phyloP scores from a whole-genome alignment of 2,888 invertebrate species.

The Liopterus haemorrhoidalis region DNA sequence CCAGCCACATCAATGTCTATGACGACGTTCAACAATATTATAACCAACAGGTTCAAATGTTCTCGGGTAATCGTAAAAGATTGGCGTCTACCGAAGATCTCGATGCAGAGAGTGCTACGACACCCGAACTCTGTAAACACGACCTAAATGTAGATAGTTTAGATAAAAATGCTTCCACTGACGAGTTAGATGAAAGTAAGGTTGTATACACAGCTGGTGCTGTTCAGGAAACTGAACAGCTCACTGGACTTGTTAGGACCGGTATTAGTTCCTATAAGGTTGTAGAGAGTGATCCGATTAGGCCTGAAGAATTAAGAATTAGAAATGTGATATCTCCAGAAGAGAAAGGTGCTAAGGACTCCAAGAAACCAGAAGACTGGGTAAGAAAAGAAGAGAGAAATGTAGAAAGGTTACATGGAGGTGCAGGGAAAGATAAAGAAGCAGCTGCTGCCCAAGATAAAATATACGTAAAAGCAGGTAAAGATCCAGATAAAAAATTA shows the following conservation, averaged over 20 bases:
- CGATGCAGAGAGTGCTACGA: constrained; percentile 35
- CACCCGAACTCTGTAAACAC: constrained; percentile 40
- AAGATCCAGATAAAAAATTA: constrained; percentile 31
- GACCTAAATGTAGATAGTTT: constrained; percentile 49
- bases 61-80: constrained; percentile 41
- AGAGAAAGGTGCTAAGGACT: constrained; percentile 46
- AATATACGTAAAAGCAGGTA: constrained; percentile 17
- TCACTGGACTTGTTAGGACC: constrained; percentile 43
- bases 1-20: constrained; percentile 42
- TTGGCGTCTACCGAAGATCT: constrained; percentile 46
- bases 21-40: constrained; percentile 43
- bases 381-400: constrained; percentile 43
- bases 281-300: constrained; percentile 38
- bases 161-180: constrained; percentile 50
- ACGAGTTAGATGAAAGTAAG: constrained; percentile 10
- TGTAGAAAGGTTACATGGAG: constrained; percentile 45
- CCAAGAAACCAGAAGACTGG: constrained; percentile 46
- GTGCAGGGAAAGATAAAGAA: constrained; percentile 41
- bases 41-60: constrained; percentile 41
- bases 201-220: constrained; percentile 37
- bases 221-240: constrained; percentile 51
- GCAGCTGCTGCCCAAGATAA: constrained; percentile 10
- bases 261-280: constrained; percentile 40
- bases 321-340: constrained; percentile 38
- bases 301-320: constrained; percentile 40